These are phyloP conservation scores for Fragum fragum DNA, from an alignment of 2,888 invertebrate species.

Conservation along the genomic window DNA sequence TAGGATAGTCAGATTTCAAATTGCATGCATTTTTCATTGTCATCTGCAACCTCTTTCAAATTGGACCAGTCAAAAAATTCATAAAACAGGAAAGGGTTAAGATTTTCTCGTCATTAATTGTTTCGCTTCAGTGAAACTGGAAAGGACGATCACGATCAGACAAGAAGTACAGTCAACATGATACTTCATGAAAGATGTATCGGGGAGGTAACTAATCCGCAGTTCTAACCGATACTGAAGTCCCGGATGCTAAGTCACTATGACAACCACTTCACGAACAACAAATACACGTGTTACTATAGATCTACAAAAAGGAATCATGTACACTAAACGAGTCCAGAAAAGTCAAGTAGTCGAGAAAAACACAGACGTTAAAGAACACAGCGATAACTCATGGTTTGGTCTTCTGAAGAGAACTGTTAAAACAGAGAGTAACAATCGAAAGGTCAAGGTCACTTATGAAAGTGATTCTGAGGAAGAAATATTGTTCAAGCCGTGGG, in stretches of 20 bases:
- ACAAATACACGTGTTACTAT: neutral
- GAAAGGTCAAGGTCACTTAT: neutral
- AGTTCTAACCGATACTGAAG: too few species aligned
- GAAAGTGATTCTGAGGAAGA: constrained; percentile 1
- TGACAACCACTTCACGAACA: neutral
- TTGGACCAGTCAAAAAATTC: too few species aligned
- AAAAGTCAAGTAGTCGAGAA: neutral
- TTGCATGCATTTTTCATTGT: too few species aligned
- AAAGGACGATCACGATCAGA: too few species aligned
- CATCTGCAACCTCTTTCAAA: too few species aligned
- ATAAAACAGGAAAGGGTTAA: too few species aligned
- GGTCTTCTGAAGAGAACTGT: neutral
- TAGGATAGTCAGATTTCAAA: too few species aligned
- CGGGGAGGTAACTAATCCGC: too few species aligned
- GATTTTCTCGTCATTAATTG: too few species aligned
- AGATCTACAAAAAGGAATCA: neutral
- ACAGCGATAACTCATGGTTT: neutral
- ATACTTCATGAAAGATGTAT: too few species aligned
- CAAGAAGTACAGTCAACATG: too few species aligned
- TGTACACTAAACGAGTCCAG: neutral
- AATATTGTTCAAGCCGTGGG: neutral
- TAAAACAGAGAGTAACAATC: neutral
- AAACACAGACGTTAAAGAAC: neutral
- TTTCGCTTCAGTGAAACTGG: too few species aligned
- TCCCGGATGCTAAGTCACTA: neutral